Base-by-base conservation (phyloP, 35 echinoderm and acorn worm species). In the Heliocidaris erythrogramma region DNA sequence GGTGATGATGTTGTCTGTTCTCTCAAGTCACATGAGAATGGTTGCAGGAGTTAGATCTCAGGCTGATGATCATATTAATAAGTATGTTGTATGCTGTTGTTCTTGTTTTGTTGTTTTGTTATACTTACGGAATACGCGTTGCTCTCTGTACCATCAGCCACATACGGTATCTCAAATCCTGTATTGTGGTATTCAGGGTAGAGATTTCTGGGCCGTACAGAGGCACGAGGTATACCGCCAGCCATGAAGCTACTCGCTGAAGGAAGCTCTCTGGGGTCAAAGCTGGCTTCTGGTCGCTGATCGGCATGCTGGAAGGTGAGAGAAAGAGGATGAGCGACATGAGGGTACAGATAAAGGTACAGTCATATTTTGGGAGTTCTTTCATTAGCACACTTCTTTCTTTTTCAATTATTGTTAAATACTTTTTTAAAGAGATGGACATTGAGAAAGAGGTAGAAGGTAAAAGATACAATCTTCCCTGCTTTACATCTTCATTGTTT, bases 111-210 rank as follows among this genome's bases (percentile, higher is more conserved):
- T 42, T 29, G n/a, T 84, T 84, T 84, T 2, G 14, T 18, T 84
- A 13, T 13, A 92, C 91, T 92, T 92, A 92, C 91, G 5, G 91
- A 92, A 30, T 92, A 92, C 24, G 48, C n/a, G 9, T 59, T 56
- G 91, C 91, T 92, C 48, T 92, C 91, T n/a, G 47, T 92, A 5
- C 91, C 91, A 30, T 92, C 91, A 30, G 91, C 91, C 9, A 92
- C 91, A 48, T 92, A 92, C n/a, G 91, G 91, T 92, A 49, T 32
- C 48, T 49, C 47, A 92, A 92, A 92, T 14, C 49, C 91, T 17
- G 31, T 0, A 49, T 30, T 92, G 29, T 30, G 13, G 47, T 48
- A 92, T 52, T 92, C 91, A 48, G 91, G 91, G 30, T 92, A 92
- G 4, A 59, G 48, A 30, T 30, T 30, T 50, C 91, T 32, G 11